Evolutionary conservation across 1,140 invertebrate genomes (phyloP), one percentile per base, ranked within the genome.

Genomic region (Phenacoccus solenopsis): DNA sequence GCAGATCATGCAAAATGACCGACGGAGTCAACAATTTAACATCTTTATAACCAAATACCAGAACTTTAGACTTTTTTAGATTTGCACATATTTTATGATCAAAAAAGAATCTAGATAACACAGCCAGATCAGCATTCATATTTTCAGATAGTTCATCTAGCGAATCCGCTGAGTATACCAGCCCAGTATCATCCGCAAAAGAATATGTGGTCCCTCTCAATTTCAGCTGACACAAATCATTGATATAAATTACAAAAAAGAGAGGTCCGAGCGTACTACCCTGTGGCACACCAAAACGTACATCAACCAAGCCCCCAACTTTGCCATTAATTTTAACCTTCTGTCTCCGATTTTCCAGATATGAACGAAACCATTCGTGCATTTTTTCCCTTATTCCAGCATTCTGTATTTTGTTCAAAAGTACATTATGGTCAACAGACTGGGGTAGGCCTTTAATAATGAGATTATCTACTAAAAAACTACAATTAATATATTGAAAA

Each of bases 401-500:
- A 27, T 27, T 28, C 22, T 10, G n/a, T 70, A 70, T 22, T 25
- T n/a, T 57, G 9, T 70, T 59, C n/a, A 70, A 13, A 2, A 70
- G 57, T 56, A 57, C 3, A 57, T 56, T 28, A 69, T 69, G 69
- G n/a, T n/a, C n/a, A n/a, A n/a, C n/a, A n/a, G n/a, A n/a, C n/a
- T n/a, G n/a, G n/a, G n/a, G n/a, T n/a, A n/a, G n/a, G n/a, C n/a
- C n/a, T n/a, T n/a, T n/a, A n/a, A n/a, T n/a, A n/a, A n/a, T n/a
- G n/a, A n/a, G n/a, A n/a, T n/a, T n/a, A n/a, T n/a, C n/a, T n/a
- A n/a, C n/a, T n/a, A n/a, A n/a, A n/a, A n/a, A n/a, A n/a, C n/a
- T n/a, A n/a, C n/a, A n/a, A n/a, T n/a, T n/a, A n/a, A n/a, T n/a
- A n/a, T n/a, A n/a, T n/a, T n/a, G n/a, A n/a, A n/a, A n/a, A n/a